Conservation (phyloP, 2,888 invertebrate genomes). For the Anthrax anthrax region DNA sequence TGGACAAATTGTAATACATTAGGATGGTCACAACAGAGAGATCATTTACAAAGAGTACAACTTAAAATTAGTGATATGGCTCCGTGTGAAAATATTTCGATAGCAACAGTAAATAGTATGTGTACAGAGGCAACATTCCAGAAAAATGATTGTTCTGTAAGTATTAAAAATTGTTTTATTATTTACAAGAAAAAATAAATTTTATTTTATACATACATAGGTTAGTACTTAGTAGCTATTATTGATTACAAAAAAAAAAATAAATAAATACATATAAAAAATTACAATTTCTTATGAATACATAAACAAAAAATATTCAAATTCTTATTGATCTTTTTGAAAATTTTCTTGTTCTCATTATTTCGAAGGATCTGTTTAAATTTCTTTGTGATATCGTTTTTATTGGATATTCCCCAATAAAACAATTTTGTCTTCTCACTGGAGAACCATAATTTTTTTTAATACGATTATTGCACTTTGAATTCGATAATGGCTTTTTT, state of each 20-base stretch:
- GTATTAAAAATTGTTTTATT: slow-evolving; percentile 23
- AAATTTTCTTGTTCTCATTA: too few species aligned
- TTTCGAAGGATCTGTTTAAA: too few species aligned
- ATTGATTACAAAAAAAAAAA: too few species aligned
- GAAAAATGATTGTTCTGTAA: slow-evolving; percentile 71
- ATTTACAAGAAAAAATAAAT: too few species aligned
- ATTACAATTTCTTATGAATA: too few species aligned
- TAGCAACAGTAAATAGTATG: slow-evolving; percentile 66
- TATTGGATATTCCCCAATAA: slow-evolving; percentile 20
- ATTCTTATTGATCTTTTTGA: too few species aligned
- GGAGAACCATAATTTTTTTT: slow-evolving; percentile 15
- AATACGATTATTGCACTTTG: neutral
- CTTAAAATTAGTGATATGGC: slow-evolving; percentile 62
- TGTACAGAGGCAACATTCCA: slow-evolving; percentile 70
- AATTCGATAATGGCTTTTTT: neutral
- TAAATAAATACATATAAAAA: too few species aligned
- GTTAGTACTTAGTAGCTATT: too few species aligned
- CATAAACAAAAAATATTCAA: too few species aligned
- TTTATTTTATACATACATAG: too few species aligned
- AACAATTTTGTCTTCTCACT: slow-evolving; percentile 27
- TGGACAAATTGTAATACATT: slow-evolving; percentile 61
- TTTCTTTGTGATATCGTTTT: neutral
- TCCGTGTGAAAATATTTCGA: slow-evolving; percentile 72
- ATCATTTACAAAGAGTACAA: slow-evolving; percentile 68
- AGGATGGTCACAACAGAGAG: slow-evolving; percentile 74